Conservation (phyloP, 2,888 invertebrate species). For the Spodoptera littoralis region DNA sequence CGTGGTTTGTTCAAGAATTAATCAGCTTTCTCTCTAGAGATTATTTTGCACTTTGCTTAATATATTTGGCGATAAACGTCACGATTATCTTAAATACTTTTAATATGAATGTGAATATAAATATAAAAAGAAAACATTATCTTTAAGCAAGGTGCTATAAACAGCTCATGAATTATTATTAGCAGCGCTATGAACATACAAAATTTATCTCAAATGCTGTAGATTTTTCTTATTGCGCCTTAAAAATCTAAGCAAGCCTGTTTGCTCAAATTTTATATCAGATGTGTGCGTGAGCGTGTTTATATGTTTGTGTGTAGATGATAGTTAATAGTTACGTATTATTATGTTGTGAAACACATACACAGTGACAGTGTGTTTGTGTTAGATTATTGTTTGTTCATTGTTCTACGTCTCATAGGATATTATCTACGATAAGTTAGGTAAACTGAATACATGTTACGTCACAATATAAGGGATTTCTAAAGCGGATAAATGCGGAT, state of each 20-base stretch:
- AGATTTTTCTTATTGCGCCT: slow-evolving; percentile 21
- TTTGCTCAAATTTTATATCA: slow-evolving; percentile 19
- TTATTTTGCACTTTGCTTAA: background rate
- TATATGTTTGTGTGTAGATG: slow-evolving; percentile 19
- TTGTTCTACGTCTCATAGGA: slow-evolving; percentile 37
- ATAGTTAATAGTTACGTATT: slow-evolving; percentile 7
- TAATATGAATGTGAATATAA: background rate
- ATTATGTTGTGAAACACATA: slow-evolving; percentile 29
- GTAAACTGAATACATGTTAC: slow-evolving; percentile 21
- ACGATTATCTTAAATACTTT: background rate
- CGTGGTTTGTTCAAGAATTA: slow-evolving; percentile 7
- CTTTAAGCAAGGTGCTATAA: background rate
- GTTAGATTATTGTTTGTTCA: slow-evolving; percentile 25
- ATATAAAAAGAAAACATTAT: background rate
- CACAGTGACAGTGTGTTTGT: slow-evolving; percentile 33
- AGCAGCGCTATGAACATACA: background rate
- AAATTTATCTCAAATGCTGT: slow-evolving; percentile 4
- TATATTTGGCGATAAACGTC: background rate
- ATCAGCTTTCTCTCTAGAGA: background rate
- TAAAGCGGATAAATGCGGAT: background rate
- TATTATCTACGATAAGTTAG: slow-evolving; percentile 31
- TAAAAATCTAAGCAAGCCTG: slow-evolving; percentile 18
- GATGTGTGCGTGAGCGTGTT: slow-evolving; percentile 11
- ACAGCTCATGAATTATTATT: slow-evolving; percentile 5
- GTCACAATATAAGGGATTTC: background rate